Evolutionary conservation across 2,888 invertebrate genomes (phyloP).

Genomic region (Nomada ferruginata): DNA sequence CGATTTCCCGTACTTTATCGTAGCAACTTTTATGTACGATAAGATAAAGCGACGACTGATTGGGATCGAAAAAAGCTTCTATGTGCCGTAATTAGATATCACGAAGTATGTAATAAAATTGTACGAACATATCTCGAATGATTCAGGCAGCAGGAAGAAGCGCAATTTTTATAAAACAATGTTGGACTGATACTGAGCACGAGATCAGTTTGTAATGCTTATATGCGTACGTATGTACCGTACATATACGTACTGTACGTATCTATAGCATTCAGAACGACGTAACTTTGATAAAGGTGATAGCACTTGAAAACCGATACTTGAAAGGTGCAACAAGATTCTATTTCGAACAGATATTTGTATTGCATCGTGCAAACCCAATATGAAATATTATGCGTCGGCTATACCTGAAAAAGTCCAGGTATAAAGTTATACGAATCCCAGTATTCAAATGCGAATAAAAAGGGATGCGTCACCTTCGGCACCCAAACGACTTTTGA

Average conservation of each 20-base stretch:
- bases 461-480: too few relatives aligned
- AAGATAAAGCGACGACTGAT: neutral
- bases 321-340: neutral
- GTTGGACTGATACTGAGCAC: neutral
- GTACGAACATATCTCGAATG: neutral
- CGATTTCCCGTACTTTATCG: neutral
- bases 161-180: neutral
- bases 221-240: too few relatives aligned
- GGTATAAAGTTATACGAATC: too few relatives aligned
- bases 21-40: neutral
- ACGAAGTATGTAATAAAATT: neutral
- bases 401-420: too few relatives aligned
- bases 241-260: neutral
- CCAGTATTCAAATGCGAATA: too few relatives aligned
- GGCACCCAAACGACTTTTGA: too few relatives aligned
- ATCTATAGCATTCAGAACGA: neutral
- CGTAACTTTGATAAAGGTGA: neutral
- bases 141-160: neutral
- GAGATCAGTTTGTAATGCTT: neutral
- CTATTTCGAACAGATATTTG: neutral
- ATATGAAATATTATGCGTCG: too few relatives aligned
- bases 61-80: neutral
- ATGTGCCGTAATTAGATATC: neutral
- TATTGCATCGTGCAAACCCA: neutral
- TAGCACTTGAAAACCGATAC: slow-evolving; percentile 1